A percentile compares a stretch with the other conserved stretches of the same genome.
Evolutionary conservation across 2,113 vertebrate species (phyloP).

Genomic region (rabbit (Oryctolagus cuniculus)): mOryCun1.1 NC_091436.1:138201001-138201500

Average conservation of each 20-base stretch:
- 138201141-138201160: neutral
- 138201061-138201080: neutral
- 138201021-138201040: neutral
- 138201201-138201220: neutral
- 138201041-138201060: constrained; percentile 49
- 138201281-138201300: neutral
- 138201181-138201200: neutral
- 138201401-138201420: constrained; percentile 57
- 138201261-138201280: rapidly evolving
- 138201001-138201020: neutral
- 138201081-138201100: neutral
- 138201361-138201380: neutral
- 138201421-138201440: neutral
- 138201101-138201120: neutral
- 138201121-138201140: neutral
- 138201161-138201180: constrained; percentile 59
- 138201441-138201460: neutral
- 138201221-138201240: neutral
- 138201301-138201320: neutral
- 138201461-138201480: neutral
- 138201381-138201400: constrained; percentile 53
- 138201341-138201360: constrained; percentile 53
- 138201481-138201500: neutral
- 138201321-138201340: neutral
- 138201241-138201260: neutral